Percentiles rank a stretch among this genome's conserved stretches.
These are phyloP conservation scores for Diachrysia chrysitis DNA, from an alignment of 2,888 invertebrate genomes.

Conservation along the genomic window DNA sequence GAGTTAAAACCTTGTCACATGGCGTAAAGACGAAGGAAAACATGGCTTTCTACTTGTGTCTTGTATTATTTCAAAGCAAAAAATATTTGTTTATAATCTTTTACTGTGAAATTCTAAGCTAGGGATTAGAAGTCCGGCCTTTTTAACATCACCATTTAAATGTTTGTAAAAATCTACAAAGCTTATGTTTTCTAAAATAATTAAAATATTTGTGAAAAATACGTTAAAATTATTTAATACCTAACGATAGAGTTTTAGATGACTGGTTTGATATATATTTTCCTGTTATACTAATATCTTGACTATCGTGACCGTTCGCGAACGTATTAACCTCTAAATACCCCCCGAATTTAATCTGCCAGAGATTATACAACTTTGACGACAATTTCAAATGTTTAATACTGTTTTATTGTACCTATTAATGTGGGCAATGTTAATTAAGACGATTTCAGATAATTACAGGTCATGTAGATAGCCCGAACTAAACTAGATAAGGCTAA, in stretches of 20 bases:
- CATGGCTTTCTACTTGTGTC: too few species aligned
- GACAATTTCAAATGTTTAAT: constrained; percentile 8
- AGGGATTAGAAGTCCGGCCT: too few species aligned
- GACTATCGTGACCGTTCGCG: background rate
- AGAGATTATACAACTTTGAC: constrained; percentile 1
- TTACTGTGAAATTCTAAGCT: too few species aligned
- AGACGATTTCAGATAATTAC: constrained; percentile 12
- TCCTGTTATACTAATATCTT: background rate
- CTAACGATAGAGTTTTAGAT: too few species aligned
- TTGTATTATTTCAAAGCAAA: too few species aligned
- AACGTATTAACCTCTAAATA: constrained; percentile 1
- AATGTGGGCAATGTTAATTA: constrained; percentile 9
- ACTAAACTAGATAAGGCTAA: constrained; percentile 36
- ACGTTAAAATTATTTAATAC: too few species aligned
- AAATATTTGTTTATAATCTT: too few species aligned
- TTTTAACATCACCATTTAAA: too few species aligned
- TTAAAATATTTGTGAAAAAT: too few species aligned
- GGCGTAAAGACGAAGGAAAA: constrained; percentile 29
- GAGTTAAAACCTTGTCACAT: background rate
- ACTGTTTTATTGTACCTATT: constrained; percentile 5
- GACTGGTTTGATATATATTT: background rate
- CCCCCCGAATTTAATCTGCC: background rate
- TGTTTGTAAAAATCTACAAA: too few species aligned
- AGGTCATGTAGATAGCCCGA: constrained; percentile 23
- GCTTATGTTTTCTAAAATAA: too few species aligned